These are phyloP conservation scores for Corvus moneduloides DNA, from an alignment of 2,113 vertebrate genomes.

Conservation along the genomic window DNA sequence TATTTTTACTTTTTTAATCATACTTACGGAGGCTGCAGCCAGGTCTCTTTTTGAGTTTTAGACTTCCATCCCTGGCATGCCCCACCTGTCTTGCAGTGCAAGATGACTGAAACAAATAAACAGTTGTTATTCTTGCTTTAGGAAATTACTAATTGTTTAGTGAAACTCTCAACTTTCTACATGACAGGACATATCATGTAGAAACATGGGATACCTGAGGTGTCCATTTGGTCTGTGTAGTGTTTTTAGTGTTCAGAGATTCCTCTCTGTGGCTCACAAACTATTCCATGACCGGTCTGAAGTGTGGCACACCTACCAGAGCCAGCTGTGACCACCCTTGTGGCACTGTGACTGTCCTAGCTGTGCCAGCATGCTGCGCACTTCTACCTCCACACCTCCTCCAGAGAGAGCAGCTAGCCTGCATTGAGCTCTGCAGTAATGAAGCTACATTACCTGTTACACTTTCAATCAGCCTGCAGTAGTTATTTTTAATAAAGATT, in stretches of 20 bases:
- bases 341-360: background rate
- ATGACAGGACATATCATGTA: too few species aligned
- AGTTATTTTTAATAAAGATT: background rate
- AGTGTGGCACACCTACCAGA: fast-evolving
- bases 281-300: background rate
- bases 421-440: background rate
- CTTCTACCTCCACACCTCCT: background rate
- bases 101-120: background rate
- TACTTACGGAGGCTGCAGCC: background rate
- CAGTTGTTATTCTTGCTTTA: background rate
- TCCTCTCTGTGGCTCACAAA: background rate
- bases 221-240: background rate
- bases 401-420: background rate
- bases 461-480: background rate
- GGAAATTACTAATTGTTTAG: background rate
- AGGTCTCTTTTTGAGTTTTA: background rate
- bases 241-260: background rate
- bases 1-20: background rate
- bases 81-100: background rate
- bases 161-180: background rate
- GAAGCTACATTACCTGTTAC: background rate
- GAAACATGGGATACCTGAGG: background rate
- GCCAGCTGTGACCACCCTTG: background rate
- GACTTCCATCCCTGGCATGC: background rate
- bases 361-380: background rate